Percentiles rank a stretch among this genome's conserved stretches.
phyloP scores from a whole-genome alignment of 1,140 invertebrate species.

The Tetragonula clypearis region DNA sequence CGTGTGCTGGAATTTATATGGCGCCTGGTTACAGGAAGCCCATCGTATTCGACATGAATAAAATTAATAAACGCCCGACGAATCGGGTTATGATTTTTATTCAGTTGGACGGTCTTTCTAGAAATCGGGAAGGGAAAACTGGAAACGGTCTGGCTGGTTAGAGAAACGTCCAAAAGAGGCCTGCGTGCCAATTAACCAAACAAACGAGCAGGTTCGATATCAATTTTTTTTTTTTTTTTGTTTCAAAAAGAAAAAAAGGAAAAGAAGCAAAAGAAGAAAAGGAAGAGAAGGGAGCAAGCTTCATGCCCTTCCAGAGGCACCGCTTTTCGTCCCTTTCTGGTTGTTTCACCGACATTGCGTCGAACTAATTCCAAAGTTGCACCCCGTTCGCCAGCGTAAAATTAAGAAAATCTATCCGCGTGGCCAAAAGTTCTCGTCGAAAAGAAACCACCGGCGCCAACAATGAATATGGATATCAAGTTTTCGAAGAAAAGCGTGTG shows the following conservation, averaged over 20 bases:
- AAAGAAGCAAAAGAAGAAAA: not conserved
- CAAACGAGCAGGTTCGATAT: not conserved
- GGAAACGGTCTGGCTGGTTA: not conserved
- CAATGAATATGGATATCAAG: constrained; percentile 62
- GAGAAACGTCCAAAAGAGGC: not conserved
- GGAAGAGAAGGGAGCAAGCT: not conserved
- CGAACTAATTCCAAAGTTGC: constrained; percentile 46
- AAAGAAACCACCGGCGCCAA: constrained; percentile 1
- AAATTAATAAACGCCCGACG: constrained; percentile 37
- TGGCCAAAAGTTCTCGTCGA: not conserved
- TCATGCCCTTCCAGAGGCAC: not conserved
- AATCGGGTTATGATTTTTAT: constrained; percentile 1
- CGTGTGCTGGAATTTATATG: constrained; percentile 53
- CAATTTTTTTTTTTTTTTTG: not conserved
- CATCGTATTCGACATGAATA: constrained; percentile 5
- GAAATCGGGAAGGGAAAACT: not conserved
- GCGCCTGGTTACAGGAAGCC: constrained; percentile 42
- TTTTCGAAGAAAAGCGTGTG: constrained; percentile 40
- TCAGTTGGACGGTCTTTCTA: not conserved
- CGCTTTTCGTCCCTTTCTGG: not conserved
- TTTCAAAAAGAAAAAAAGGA: not conserved
- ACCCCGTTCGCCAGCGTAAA: constrained; percentile 20
- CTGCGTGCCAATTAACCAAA: not conserved
- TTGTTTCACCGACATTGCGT: not conserved
- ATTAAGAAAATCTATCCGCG: constrained; percentile 52